phyloP scores from a whole-genome alignment of 2,888 invertebrate species.

The Drosophila fulvimacula region DNA sequence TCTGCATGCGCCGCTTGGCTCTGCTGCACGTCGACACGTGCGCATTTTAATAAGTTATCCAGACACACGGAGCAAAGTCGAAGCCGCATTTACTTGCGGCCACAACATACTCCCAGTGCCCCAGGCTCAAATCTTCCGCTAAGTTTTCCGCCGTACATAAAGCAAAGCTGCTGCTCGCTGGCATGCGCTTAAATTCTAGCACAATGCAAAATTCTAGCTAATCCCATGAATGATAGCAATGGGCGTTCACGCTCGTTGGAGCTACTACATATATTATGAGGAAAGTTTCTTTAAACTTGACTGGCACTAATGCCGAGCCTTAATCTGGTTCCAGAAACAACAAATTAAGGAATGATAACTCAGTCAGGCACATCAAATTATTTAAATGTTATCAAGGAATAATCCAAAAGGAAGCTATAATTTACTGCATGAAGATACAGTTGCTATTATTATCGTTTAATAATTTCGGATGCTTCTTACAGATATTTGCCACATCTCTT shows the following conservation, averaged over 20 bases:
- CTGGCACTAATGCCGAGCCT: neutral
- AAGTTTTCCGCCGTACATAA: slow-evolving; percentile 35
- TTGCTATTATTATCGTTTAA: too few species aligned
- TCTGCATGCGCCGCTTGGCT: slow-evolving; percentile 64
- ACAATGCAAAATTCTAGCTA: slow-evolving; percentile 12
- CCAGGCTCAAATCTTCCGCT: slow-evolving; percentile 55
- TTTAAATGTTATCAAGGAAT: neutral
- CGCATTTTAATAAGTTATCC: slow-evolving; percentile 69
- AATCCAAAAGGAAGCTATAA: too few species aligned
- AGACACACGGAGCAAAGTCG: slow-evolving; percentile 29
- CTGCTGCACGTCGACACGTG: slow-evolving; percentile 71
- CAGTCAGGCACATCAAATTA: neutral
- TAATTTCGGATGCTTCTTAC: neutral
- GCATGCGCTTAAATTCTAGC: slow-evolving; percentile 22
- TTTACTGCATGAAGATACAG: too few species aligned
- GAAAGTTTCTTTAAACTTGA: slow-evolving; percentile 9
- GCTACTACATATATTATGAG: slow-evolving; percentile 3
- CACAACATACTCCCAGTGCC: slow-evolving; percentile 20
- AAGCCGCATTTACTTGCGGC: slow-evolving; percentile 43
- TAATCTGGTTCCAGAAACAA: neutral
- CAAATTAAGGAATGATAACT: neutral
- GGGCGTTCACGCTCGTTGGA: slow-evolving; percentile 5
- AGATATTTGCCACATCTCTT: neutral
- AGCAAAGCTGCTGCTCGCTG: slow-evolving; percentile 35
- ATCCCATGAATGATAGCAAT: slow-evolving; percentile 25